Conservation (phyloP, 2,888 invertebrate genomes). For the Fissipunctia ypsillon region DNA sequence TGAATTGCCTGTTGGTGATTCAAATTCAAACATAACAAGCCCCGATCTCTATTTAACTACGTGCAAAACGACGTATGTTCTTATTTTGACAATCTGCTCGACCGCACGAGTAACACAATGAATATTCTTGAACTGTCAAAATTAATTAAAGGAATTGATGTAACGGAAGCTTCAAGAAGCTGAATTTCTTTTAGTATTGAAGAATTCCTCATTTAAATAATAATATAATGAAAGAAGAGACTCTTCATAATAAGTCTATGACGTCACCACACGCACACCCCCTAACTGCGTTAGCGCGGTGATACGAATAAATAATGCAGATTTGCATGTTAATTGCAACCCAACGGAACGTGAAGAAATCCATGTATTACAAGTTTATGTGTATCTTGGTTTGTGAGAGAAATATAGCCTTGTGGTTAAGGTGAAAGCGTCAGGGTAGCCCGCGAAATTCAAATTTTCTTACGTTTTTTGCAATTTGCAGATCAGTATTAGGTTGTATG, state of each 20-base stretch:
- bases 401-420: too few species aligned
- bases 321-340: constrained; percentile 61
- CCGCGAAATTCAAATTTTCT: too few species aligned
- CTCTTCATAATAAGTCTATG: constrained; percentile 7
- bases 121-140: not conserved
- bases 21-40: too few species aligned
- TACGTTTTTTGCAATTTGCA: too few species aligned
- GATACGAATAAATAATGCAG: constrained; percentile 49
- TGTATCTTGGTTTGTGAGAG: constrained; percentile 1
- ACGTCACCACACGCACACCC: constrained; percentile 42
- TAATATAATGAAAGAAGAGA: constrained; percentile 14
- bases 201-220: constrained; percentile 24
- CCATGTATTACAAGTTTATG: not conserved
- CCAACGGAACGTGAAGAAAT: constrained; percentile 18
- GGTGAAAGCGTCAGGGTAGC: too few species aligned
- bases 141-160: not conserved
- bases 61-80: too few species aligned
- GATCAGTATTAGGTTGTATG: too few species aligned
- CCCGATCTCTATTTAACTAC: too few species aligned
- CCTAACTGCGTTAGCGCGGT: constrained; percentile 27
- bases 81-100: too few species aligned
- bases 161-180: not conserved
- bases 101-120: not conserved
- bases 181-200: not conserved
- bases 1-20: too few species aligned